A percentile compares a stretch with the other conserved stretches of the same genome.
Conservation (phyloP, 2,797 vertebrate genomes). For the Protonibea diacanthus region DNA sequence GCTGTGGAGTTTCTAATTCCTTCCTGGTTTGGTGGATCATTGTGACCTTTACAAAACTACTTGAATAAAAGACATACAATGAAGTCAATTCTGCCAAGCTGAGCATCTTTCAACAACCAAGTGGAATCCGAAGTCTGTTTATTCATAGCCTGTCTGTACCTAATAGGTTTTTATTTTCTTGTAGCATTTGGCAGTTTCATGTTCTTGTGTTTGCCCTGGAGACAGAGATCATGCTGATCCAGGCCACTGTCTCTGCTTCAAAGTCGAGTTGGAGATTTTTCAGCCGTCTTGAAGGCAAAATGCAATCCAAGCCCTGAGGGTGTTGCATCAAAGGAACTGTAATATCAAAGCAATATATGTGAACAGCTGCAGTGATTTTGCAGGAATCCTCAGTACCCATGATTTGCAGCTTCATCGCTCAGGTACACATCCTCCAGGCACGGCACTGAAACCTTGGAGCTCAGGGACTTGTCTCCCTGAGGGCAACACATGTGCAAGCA, state of each 20-base stretch:
- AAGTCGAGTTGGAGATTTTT: slow-evolving; percentile 61
- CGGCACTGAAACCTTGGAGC: slow-evolving; percentile 28
- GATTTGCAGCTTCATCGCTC: slow-evolving; percentile 56
- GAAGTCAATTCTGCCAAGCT: slow-evolving; percentile 5
- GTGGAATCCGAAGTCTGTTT: slow-evolving; percentile 24
- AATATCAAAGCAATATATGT: slow-evolving; percentile 70
- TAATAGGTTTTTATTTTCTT: slow-evolving; percentile 43
- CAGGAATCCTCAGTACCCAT: slow-evolving; percentile 41
- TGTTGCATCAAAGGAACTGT: slow-evolving; percentile 64
- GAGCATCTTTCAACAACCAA: slow-evolving; percentile 23
- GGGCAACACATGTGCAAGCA: slow-evolving; percentile 16
- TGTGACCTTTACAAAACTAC: slow-evolving; percentile 32
- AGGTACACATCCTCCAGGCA: slow-evolving; percentile 53
- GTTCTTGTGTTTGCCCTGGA: slow-evolving; percentile 54
- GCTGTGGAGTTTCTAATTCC: background rate
- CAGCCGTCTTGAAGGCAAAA: slow-evolving; percentile 64
- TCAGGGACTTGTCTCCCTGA: slow-evolving; percentile 9
- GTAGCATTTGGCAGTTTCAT: slow-evolving; percentile 42
- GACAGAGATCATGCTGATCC: slow-evolving; percentile 51
- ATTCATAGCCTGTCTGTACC: slow-evolving; percentile 33
- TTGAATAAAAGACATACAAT: slow-evolving; percentile 16
- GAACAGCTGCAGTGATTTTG: slow-evolving; percentile 65
- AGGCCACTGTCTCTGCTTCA: slow-evolving; percentile 52
- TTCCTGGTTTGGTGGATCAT: slow-evolving; percentile 1
- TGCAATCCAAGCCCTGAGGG: slow-evolving; percentile 65